phyloP scores from a whole-genome alignment of 1,140 invertebrate species.

The Cheumatopsyche charites region DNA sequence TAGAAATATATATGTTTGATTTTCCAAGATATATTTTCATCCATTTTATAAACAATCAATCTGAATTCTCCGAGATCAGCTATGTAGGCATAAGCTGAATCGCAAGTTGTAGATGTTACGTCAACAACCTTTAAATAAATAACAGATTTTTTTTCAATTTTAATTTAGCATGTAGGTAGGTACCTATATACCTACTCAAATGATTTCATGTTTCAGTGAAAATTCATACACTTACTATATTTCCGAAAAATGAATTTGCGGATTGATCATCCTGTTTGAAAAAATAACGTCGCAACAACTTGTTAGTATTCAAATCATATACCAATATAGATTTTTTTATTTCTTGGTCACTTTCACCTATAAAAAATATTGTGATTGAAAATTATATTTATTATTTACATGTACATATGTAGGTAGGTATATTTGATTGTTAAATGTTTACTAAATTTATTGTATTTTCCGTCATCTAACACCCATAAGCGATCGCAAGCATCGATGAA shows the following conservation, averaged over 20 bases:
- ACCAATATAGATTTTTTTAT: slow-evolving; percentile 61
- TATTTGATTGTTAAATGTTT: background rate
- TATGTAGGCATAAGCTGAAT: slow-evolving; percentile 70
- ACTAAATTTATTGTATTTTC: slow-evolving; percentile 62
- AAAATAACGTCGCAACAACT: slow-evolving; percentile 64
- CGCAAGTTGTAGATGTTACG: slow-evolving; percentile 64
- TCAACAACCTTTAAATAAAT: slow-evolving; percentile 61
- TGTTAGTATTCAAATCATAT: slow-evolving; percentile 57
- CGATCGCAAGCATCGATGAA: slow-evolving; percentile 67
- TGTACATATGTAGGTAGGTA: background rate
- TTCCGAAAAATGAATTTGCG: slow-evolving; percentile 3
- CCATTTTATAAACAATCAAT: slow-evolving; percentile 69
- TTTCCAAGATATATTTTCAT: slow-evolving; percentile 69
- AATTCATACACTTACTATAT: slow-evolving; percentile 2
- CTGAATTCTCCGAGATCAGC: slow-evolving; percentile 69
- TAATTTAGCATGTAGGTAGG: too few species aligned
- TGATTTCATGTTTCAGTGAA: background rate
- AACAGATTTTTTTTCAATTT: too few species aligned
- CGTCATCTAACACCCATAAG: slow-evolving; percentile 70
- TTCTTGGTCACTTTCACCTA: slow-evolving; percentile 50
- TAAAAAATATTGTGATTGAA: slow-evolving; percentile 6
- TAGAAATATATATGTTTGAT: slow-evolving; percentile 73
- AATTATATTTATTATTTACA: too few species aligned
- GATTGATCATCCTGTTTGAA: slow-evolving; percentile 50
- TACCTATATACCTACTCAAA: too few species aligned